Conservation (phyloP, 2,888 invertebrate species). For the Hemicrepidius hirtus region DNA sequence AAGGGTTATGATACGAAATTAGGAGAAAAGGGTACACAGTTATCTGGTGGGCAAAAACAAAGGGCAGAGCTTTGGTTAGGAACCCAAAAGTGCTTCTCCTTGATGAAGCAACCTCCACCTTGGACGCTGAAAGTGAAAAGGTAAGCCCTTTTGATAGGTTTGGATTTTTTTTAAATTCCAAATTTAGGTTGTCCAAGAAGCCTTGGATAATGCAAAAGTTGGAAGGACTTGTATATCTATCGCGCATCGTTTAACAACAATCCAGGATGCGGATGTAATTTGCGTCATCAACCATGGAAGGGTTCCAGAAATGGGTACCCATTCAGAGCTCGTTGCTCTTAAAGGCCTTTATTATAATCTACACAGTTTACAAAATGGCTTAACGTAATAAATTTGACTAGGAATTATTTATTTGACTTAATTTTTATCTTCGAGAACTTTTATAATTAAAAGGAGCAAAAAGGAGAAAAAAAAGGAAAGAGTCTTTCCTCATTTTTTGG, state of each 20-base stretch:
- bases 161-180: not conserved
- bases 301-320: conserved; percentile 83
- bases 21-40: conserved; percentile 85
- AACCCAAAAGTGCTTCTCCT: conserved; percentile 85
- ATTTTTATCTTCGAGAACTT: no score
- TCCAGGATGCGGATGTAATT: conserved; percentile 86
- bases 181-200: conserved; percentile 87
- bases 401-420: no score
- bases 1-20: conserved; percentile 88
- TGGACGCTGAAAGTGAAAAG: conserved; percentile 91
- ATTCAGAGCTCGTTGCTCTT: conserved; percentile 78
- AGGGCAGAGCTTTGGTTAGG: conserved; percentile 85
- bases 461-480: no score
- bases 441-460: no score
- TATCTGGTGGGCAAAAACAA: conserved; percentile 91
- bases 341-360: conserved; percentile 79
- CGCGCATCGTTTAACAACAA: conserved; percentile 90
- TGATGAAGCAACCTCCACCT: conserved; percentile 91
- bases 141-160: conserved; percentile 66
- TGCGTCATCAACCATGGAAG: conserved; percentile 83
- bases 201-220: conserved; percentile 86
- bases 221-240: conserved; percentile 91
- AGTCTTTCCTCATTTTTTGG: no score
- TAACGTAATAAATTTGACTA: not conserved
- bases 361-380: conserved; percentile 69